These are phyloP conservation scores for Paradoxurus hermaphroditus DNA, from an alignment of 2,113 vertebrate genomes.

Conservation along the genomic window DNA sequence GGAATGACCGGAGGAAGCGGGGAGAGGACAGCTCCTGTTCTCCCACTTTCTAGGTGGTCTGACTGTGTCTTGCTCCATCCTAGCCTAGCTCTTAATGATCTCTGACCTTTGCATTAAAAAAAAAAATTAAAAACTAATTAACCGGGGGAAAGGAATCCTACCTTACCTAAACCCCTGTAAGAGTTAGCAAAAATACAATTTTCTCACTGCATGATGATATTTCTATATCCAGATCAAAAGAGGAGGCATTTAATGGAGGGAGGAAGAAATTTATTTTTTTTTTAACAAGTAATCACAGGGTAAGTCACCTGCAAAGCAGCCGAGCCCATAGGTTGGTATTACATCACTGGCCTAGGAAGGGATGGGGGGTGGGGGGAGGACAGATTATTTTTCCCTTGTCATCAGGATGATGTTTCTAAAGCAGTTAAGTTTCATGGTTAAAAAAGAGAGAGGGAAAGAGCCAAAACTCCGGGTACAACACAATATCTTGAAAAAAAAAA, in stretches of 20 bases:
- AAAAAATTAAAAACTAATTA: slow-evolving; percentile 1
- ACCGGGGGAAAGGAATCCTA: not conserved
- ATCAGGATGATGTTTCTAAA: slow-evolving; percentile 78
- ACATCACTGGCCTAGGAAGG: slow-evolving; percentile 81
- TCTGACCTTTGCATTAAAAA: slow-evolving; percentile 66
- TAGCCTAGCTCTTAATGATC: slow-evolving; percentile 67
- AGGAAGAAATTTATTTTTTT: slow-evolving; percentile 53
- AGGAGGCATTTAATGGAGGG: slow-evolving; percentile 36
- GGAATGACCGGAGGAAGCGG: slow-evolving; percentile 55
- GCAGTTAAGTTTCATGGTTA: slow-evolving; percentile 71
- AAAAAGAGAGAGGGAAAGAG: slow-evolving; percentile 35
- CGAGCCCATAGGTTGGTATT: slow-evolving; percentile 75
- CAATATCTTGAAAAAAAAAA: slow-evolving; percentile 71
- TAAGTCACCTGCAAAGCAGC: slow-evolving; percentile 86
- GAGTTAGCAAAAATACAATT: slow-evolving; percentile 33
- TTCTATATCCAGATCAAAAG: slow-evolving; percentile 47
- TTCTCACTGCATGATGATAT: slow-evolving; percentile 12
- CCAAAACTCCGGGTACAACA: slow-evolving; percentile 72
- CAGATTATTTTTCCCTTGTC: slow-evolving; percentile 77
- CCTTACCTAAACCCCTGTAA: slow-evolving; percentile 38
- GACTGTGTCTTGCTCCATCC: slow-evolving; percentile 46
- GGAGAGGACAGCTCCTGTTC: slow-evolving; percentile 26
- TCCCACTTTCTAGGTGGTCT: slow-evolving; percentile 28
- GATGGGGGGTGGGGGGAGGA: slow-evolving; percentile 59
- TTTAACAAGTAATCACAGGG: slow-evolving; percentile 83